Conservation (phyloP, 2,797 vertebrate species). For the Xenops minutus region DNA sequence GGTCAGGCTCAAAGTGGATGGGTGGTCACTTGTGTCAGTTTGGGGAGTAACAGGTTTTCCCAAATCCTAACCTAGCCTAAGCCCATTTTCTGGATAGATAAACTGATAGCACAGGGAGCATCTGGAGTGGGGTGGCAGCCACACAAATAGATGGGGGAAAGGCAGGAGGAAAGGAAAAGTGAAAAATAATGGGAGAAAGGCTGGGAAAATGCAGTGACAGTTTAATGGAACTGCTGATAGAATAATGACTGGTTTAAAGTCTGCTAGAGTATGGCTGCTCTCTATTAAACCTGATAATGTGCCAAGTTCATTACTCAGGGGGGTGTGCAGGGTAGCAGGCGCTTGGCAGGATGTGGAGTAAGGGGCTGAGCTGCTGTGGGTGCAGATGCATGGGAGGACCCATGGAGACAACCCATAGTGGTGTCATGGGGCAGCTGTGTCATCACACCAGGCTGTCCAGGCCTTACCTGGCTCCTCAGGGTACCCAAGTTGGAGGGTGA, state of each 20-base stretch:
- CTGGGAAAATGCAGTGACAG: conserved; percentile 13
- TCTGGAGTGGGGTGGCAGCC: background rate
- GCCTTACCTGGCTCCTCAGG: background rate
- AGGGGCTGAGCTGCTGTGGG: background rate
- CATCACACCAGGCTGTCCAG: accelerated
- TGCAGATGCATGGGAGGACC: accelerated
- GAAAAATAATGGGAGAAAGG: background rate
- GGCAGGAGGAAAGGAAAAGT: background rate
- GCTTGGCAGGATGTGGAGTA: accelerated
- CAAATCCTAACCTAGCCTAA: background rate
- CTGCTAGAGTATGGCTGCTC: background rate
- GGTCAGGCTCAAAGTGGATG: background rate
- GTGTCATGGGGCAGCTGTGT: background rate
- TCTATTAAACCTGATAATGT: background rate
- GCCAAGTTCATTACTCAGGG: background rate
- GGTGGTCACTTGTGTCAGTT: no score
- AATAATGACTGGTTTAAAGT: conserved; percentile 20
- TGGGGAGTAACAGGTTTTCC: background rate
- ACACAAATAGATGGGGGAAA: background rate
- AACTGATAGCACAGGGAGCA: background rate
- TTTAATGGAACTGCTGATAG: conserved; percentile 36
- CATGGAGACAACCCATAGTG: accelerated
- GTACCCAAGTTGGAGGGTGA: accelerated
- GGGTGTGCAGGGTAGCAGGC: background rate
- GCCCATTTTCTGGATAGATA: background rate